Evolutionary conservation across 35 echinoderm and acorn worm genomes (phyloP).

Genomic region (Stichopus chloronotus): DNA sequence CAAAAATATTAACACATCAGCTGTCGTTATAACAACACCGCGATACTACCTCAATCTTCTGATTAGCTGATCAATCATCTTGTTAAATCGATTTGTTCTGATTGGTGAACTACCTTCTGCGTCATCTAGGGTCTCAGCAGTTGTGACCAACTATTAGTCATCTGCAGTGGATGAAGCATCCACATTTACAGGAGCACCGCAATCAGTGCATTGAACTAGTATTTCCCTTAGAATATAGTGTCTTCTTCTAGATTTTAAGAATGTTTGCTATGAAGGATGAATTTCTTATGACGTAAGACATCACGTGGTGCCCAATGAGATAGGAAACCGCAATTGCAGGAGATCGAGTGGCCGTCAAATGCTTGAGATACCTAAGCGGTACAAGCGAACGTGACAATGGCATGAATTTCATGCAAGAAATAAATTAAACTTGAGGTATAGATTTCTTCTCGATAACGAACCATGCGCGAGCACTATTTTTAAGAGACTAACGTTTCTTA

Average conservation of each 20-base stretch:
- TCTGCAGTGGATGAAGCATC: neutral
- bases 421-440: neutral
- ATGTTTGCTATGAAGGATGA: slow-evolving; percentile 43
- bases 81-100: neutral
- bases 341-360: slow-evolving; percentile 1
- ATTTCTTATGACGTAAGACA: slow-evolving; percentile 44
- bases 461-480: neutral
- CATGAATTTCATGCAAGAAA: neutral
- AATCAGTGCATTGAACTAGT: slow-evolving; percentile 13
- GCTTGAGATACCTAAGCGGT: slow-evolving; percentile 26
- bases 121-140: slow-evolving; percentile 9
- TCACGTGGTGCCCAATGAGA: slow-evolving; percentile 34
- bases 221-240: neutral
- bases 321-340: slow-evolving; percentile 37
- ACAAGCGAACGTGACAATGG: neutral
- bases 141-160: slow-evolving; percentile 28
- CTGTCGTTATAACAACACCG: neutral
- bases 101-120: neutral
- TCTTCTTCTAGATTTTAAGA: slow-evolving; percentile 13
- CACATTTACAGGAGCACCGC: neutral
- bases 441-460: neutral
- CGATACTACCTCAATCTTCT: neutral
- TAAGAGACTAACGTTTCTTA: too few relatives aligned
- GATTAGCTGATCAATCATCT: slow-evolving; percentile 19
- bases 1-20: neutral